Evolutionary conservation across 2,888 invertebrate genomes (phyloP).

Genomic region (Andricus quercusramuli): DNA sequence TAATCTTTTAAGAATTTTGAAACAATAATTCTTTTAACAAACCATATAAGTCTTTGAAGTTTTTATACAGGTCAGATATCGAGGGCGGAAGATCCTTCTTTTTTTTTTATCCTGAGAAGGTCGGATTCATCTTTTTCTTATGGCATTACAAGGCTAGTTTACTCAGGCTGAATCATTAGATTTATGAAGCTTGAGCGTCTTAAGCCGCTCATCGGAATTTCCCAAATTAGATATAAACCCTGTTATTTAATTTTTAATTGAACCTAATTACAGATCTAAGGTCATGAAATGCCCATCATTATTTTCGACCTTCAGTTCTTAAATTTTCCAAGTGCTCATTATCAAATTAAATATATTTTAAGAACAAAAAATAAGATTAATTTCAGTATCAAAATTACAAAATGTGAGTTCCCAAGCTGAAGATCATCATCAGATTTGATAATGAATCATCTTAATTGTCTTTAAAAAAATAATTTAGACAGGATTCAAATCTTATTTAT

Average conservation of each 20-base stretch:
- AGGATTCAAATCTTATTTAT: neutral
- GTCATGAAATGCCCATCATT: neutral
- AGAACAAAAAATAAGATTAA: neutral
- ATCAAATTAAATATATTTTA: neutral
- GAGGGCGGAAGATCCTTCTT: conserved; percentile 20
- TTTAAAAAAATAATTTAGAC: neutral
- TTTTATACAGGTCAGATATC: conserved; percentile 19
- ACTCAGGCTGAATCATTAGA: neutral
- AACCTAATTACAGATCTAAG: neutral
- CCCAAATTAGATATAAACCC: conserved; percentile 5
- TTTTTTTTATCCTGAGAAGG: neutral
- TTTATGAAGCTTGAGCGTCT: conserved; percentile 8
- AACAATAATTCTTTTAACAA: too few species aligned
- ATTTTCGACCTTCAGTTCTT: neutral
- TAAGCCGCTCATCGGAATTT: neutral
- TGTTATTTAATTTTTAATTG: neutral
- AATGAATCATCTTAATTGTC: neutral
- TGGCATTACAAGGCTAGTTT: conserved; percentile 23
- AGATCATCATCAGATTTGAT: neutral
- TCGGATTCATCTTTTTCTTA: conserved; percentile 3
- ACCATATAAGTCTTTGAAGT: conserved; percentile 1
- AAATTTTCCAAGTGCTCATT: neutral
- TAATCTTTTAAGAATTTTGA: too few species aligned
- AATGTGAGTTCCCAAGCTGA: neutral
- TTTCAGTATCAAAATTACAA: neutral